Base-by-base conservation (phyloP, 2,888 invertebrate genomes). In the Unio delphinus region DNA sequence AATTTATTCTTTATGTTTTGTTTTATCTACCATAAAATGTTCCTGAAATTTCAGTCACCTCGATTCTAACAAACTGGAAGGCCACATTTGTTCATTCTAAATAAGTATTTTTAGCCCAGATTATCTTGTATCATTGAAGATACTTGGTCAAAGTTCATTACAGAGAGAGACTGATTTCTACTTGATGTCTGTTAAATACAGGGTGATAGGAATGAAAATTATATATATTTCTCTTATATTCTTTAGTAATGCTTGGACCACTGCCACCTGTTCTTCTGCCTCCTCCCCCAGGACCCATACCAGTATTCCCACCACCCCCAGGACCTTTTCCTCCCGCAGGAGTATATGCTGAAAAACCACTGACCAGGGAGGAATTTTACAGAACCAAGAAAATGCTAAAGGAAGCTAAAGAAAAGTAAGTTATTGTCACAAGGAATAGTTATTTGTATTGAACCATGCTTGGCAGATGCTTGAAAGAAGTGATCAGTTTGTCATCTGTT, bases 321-420 rank as follows among this genome's bases (percentile, higher is more conserved):
- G 76, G 73, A 55, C 71, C 67, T 64, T 58, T 67, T 30, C 73
- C 70, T 3, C 67, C 72, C 23, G 63, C 70, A 55, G 74, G 62
- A 4, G 55, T 70, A 28, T 74, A 69, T 61, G 59, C 67, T 7
- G 63, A 87, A 67, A 68, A 81, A 56, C 75, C 84, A 61, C 73
- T 87, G 15, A 61, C 81, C 30, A 70, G 75, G 58, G 76, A 83
- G 64, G 78, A 82, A 64, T 65, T 45, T 15, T 45, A 45, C 45
- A 45, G 45, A 45, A 64, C 67, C 57, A 54, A 66, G 64, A 72
- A 70, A 65, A 63, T 63, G 26, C 17, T 23, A 28, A 30, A 20
- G 23, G 61, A 23, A 61, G 30, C 28, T 2, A 61, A 20, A 61
- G 30, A 30, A 23, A 61, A 61, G 30, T 28, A 23, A 28, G 61